Evolutionary conservation across 2,113 vertebrate species (phyloP).

Genomic region (Hydrolagus affinis): DNA sequence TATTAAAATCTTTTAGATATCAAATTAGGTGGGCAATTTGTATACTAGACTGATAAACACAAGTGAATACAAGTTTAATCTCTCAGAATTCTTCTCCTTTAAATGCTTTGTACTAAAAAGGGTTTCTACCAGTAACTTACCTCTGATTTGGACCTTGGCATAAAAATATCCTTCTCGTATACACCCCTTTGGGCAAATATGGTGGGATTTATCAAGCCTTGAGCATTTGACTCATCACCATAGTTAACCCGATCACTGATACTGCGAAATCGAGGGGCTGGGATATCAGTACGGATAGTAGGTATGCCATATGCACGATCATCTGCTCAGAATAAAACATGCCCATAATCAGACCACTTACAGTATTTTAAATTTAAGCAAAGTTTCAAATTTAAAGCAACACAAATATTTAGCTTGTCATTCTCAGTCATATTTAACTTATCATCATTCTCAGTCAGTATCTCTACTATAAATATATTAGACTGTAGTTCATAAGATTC

Average conservation of each 20-base stretch:
- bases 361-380: background rate
- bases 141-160: conserved; percentile 66
- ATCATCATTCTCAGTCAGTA: background rate
- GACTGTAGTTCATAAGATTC: background rate
- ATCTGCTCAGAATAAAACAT: conserved; percentile 46
- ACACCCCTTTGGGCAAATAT: conserved; percentile 59
- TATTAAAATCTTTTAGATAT: too few species aligned
- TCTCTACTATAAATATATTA: background rate
- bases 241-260: conserved; percentile 69
- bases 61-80: background rate
- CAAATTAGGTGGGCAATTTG: too few species aligned
- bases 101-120: background rate
- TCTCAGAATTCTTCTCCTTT: background rate
- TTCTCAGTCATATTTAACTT: background rate
- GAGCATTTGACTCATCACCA: conserved; percentile 55
- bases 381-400: background rate
- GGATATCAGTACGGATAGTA: conserved; percentile 61
- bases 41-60: background rate
- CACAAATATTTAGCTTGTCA: background rate
- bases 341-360: background rate
- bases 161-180: conserved; percentile 61
- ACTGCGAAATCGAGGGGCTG: conserved; percentile 55
- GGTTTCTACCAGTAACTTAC: conserved; percentile 46
- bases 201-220: conserved; percentile 60
- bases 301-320: conserved; percentile 60